phyloP scores from a whole-genome alignment of 37 sponge, comb jelly and placozoan genomes.

The Sycon ciliatum region DNA sequence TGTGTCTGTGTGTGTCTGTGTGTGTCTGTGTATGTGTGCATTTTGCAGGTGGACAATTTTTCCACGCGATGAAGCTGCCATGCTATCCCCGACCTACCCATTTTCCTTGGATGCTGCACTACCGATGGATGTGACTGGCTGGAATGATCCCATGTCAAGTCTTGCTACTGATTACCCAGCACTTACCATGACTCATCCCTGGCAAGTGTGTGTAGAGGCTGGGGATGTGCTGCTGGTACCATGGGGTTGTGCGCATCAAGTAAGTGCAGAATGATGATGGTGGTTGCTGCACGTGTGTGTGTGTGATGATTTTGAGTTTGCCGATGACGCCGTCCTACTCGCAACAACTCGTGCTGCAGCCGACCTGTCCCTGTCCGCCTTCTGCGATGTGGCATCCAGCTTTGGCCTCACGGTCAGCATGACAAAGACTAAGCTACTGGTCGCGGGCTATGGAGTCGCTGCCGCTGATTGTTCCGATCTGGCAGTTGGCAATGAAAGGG shows the following conservation, averaged over 20 bases:
- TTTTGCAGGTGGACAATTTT: slow-evolving; percentile 62
- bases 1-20: slow-evolving; percentile 16
- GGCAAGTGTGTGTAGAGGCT: slow-evolving; percentile 48
- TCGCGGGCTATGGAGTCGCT: too few relatives aligned
- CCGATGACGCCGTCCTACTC: too few relatives aligned
- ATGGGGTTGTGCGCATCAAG: slow-evolving; percentile 63
- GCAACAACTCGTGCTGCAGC: too few relatives aligned
- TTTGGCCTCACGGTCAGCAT: too few relatives aligned
- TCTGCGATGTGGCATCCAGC: too few relatives aligned
- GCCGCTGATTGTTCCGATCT: too few relatives aligned
- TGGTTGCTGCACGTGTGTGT: too few relatives aligned
- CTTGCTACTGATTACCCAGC: slow-evolving; percentile 43
- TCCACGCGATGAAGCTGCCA: slow-evolving; percentile 44
- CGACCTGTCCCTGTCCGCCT: too few relatives aligned
- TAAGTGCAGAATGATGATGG: too few relatives aligned
- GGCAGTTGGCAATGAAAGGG: too few relatives aligned
- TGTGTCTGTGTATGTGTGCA: not conserved
- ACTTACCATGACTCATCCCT: slow-evolving; percentile 41
- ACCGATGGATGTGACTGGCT: slow-evolving; percentile 32
- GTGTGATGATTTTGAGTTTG: too few relatives aligned
- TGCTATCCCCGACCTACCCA: slow-evolving; percentile 41
- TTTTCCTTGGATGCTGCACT: slow-evolving; percentile 48
- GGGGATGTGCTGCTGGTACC: slow-evolving; percentile 75
- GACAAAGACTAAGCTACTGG: too few relatives aligned
- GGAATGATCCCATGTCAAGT: slow-evolving; percentile 20